These are phyloP conservation scores for Euborellia annulipes DNA, from an alignment of 1,140 invertebrate species.

Conservation along the genomic window DNA sequence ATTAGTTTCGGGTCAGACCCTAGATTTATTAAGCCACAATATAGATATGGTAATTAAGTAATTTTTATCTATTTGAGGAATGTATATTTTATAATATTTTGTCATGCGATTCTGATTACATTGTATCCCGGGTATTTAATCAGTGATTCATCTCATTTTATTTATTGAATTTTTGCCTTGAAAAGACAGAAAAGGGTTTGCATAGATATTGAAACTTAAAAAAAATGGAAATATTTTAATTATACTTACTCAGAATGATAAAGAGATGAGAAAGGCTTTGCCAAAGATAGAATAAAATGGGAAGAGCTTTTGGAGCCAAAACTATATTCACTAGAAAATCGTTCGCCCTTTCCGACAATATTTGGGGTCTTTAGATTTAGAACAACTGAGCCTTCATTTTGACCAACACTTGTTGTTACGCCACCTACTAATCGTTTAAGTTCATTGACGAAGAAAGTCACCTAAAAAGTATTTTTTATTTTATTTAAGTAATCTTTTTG, in stretches of 20 bases:
- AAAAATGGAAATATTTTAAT: constrained; percentile 15
- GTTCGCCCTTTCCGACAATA: constrained; percentile 65
- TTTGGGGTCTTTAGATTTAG: constrained; percentile 58
- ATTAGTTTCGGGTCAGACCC: too few species aligned
- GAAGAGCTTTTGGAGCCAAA: constrained; percentile 52
- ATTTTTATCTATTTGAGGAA: too few species aligned
- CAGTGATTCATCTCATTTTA: too few species aligned
- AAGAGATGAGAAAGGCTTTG: constrained; percentile 52
- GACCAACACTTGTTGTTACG: constrained; percentile 66
- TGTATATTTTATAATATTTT: too few species aligned
- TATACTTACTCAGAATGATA: constrained; percentile 37
- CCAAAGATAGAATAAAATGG: constrained; percentile 51
- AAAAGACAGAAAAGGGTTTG: too few species aligned
- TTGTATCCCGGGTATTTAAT: too few species aligned
- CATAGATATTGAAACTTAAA: too few species aligned
- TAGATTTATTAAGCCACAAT: too few species aligned
- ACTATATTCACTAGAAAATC: constrained; percentile 56
- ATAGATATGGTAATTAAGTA: too few species aligned
- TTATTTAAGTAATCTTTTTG: too few species aligned
- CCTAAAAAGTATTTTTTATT: constrained; percentile 38
- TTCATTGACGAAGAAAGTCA: constrained; percentile 70
- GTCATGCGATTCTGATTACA: too few species aligned
- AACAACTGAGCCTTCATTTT: constrained; percentile 68
- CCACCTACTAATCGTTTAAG: constrained; percentile 53
- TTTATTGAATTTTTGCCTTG: too few species aligned